A percentile compares a stretch with the other conserved stretches of the same genome.
Evolutionary conservation across 2,113 vertebrate genomes (phyloP).

Genomic region (Elephantulus edwardii): DNA sequence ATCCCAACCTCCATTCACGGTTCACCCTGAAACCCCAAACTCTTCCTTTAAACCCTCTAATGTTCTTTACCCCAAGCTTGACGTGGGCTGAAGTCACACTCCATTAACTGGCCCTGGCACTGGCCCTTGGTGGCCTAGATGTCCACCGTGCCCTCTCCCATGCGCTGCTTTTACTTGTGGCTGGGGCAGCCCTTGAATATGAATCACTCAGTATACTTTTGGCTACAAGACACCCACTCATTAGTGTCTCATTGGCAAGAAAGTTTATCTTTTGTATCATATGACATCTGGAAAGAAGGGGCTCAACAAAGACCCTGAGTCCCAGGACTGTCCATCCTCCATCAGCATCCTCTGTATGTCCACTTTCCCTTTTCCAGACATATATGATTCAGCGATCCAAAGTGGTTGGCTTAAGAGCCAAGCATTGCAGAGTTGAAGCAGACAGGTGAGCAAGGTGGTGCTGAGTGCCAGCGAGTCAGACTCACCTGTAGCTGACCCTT

Average conservation of each 20-base stretch:
- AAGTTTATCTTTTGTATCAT: background rate
- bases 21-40: background rate
- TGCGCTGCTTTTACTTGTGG: accelerated
- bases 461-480: too few relatives aligned
- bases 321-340: background rate
- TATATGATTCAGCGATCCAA: background rate
- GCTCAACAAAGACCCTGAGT: background rate
- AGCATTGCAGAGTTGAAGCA: background rate
- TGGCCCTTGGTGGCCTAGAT: accelerated
- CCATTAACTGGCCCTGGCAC: accelerated
- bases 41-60: background rate
- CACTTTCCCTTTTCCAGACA: background rate
- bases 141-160: accelerated
- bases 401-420: background rate
- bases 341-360: accelerated
- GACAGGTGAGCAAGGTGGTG: background rate
- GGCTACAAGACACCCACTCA: background rate
- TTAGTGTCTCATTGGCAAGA: background rate
- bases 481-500: too few relatives aligned
- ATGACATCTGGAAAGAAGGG: background rate
- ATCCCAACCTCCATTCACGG: background rate
- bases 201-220: background rate
- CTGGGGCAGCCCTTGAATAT: accelerated
- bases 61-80: constrained; percentile 28
- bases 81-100: constrained; percentile 66